Evolutionary conservation across 2,797 vertebrate species (phyloP).

Genomic region (Rallus crepitans): DNA sequence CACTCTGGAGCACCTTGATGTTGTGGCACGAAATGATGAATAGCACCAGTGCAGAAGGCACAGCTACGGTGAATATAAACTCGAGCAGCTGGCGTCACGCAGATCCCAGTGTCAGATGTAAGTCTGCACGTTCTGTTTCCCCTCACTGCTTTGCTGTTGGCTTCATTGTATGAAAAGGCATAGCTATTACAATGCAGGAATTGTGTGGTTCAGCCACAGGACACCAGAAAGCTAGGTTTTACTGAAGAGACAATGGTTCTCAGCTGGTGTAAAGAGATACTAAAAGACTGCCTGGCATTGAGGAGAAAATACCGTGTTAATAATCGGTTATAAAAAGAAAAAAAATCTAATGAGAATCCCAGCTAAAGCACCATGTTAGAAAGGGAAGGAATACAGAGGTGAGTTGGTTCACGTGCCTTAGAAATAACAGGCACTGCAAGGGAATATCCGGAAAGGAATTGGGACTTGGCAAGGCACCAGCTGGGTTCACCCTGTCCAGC

Average conservation of each 20-base stretch:
- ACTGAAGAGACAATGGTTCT: not conserved
- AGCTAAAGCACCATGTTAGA: not conserved
- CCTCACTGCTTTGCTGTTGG: not conserved
- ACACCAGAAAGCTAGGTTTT: not conserved
- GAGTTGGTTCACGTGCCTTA: not conserved
- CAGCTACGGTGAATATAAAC: not conserved
- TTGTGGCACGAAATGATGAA: not conserved
- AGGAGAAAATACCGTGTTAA: not conserved
- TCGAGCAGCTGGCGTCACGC: not conserved
- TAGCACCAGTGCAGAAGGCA: not conserved
- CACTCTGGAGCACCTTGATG: not conserved
- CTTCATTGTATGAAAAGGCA: not conserved
- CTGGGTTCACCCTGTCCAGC: not conserved
- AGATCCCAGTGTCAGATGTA: not conserved
- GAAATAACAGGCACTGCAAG: not conserved
- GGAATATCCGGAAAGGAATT: conserved; percentile 6
- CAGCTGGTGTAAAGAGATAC: not conserved
- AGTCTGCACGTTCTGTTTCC: not conserved
- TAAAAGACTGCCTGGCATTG: not conserved
- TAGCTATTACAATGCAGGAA: not conserved
- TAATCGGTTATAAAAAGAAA: not conserved
- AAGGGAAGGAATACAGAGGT: not conserved
- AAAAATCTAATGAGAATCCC: not conserved
- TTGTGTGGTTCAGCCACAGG: not conserved
- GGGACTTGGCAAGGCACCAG: not conserved